Percentiles rank a stretch among this genome's conserved stretches.
phyloP scores from a whole-genome alignment of 2,113 vertebrate species.

The Crotalus helleri region DNA sequence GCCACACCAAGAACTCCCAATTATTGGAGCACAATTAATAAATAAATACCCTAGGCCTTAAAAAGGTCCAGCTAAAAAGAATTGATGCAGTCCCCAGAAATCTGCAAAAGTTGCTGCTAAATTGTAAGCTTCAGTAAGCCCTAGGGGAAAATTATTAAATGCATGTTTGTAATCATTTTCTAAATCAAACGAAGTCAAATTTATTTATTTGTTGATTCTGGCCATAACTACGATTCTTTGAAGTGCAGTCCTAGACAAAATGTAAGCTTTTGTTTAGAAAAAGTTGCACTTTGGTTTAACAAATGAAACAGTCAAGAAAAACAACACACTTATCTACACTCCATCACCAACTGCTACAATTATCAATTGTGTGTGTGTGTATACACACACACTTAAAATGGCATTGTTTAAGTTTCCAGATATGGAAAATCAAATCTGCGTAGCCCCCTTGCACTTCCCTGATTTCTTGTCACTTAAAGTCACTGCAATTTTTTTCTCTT shows the following conservation, averaged over 20 bases:
- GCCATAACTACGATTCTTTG: neutral
- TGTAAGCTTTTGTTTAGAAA: neutral
- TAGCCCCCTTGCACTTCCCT: neutral
- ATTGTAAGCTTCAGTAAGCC: neutral
- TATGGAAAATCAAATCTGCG: neutral
- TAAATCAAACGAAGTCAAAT: neutral
- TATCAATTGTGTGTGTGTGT: neutral
- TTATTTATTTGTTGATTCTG: neutral
- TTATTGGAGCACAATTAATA: neutral
- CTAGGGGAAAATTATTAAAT: neutral
- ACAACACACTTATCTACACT: neutral
- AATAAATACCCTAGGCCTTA: neutral
- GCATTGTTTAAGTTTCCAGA: neutral
- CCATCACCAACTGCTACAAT: neutral
- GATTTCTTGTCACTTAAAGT: neutral
- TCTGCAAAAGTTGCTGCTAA: neutral
- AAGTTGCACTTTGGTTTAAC: neutral
- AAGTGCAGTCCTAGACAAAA: neutral
- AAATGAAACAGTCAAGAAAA: neutral
- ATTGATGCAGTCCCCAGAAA: neutral
- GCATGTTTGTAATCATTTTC: neutral
- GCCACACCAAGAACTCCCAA: neutral
- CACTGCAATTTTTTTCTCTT: neutral
- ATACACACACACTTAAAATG: neutral
- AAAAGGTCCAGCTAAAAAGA: neutral